Evolutionary conservation across 1,140 invertebrate species (phyloP).

Genomic region (Condylostylus longicornis): DNA sequence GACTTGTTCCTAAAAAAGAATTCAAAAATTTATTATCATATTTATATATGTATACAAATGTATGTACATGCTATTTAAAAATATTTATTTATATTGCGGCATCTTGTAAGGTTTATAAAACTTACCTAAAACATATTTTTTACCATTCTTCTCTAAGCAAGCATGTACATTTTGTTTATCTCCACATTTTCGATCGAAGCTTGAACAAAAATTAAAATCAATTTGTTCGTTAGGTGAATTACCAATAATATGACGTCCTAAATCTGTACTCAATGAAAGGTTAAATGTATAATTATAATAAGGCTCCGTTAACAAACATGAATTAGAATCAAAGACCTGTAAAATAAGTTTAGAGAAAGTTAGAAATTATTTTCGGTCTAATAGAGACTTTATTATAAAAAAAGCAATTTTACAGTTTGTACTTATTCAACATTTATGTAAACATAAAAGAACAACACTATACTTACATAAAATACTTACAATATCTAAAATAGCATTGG

Average conservation of each 20-base stretch:
- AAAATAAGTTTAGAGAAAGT: neutral
- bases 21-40: conserved; percentile 1
- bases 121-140: conserved; percentile 26
- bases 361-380: too few species aligned
- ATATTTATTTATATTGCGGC: too few species aligned
- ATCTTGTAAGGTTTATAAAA: too few species aligned
- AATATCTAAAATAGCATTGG: too few species aligned
- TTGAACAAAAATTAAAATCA: conserved; percentile 26
- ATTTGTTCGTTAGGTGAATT: conserved; percentile 15
- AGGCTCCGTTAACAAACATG: conserved; percentile 18
- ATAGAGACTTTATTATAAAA: too few species aligned
- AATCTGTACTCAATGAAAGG: conserved; percentile 20
- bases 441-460: too few species aligned
- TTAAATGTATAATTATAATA: conserved; percentile 23
- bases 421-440: too few species aligned
- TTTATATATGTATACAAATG: neutral
- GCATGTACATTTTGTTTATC: conserved; percentile 20
- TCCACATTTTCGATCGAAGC: conserved; percentile 17
- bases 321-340: too few species aligned
- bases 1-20: conserved; percentile 16
- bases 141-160: conserved; percentile 16
- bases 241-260: conserved; percentile 15
- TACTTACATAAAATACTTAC: too few species aligned
- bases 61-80: neutral
- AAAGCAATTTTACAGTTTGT: too few species aligned